Evolutionary conservation across 2,888 invertebrate genomes (phyloP), one percentile per base, ranked within the genome.

Genomic region (Conomelus anceps): DNA sequence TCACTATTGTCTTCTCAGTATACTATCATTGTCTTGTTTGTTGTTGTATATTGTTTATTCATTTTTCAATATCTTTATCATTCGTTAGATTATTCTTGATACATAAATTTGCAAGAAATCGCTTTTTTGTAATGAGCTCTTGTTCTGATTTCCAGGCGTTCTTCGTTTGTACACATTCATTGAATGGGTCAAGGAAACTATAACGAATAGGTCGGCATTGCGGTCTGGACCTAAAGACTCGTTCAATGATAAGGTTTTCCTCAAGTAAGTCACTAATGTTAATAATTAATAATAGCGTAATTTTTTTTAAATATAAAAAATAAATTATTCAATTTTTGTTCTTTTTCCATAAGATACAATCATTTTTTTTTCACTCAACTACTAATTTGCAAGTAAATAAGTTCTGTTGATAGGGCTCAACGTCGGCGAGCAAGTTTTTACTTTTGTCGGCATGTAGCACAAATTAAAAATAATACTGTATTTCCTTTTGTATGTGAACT

Each of bases 141-240:
- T 63, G 63, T n/a, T 34, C 17, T 34, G 34, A 87, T 86, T 90
- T 90, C 20, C 87, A 92, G 97, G 98, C 0, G 97, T 99, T 92
- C 95, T 99, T 88, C 95, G 99, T 41, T 94, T 99, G 84, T 99
- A 96, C 93, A 98, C 98, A 0, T 98, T 98, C 92, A 96, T 99
- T 91, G 99, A 99, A 93, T 99, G 99, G 99, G 97, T 98, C 0
- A 98, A 98, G 93, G 99, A 99, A 93, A 95, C 97, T 92, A 92
- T 97, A 23, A 95, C 94, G 22, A 93, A 93, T 0, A 95, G 95
- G 92, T 92, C 94, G 29, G 93, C 94, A 0, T 94, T 96, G 89
- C 93, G 94, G 91, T 94, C 94, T 85, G 96, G 95, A 3, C 92
- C 94, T 0, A 92, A 94, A 0, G 93, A 95, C 92, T 96, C 96